Conservation (phyloP, 2,888 invertebrate genomes). For the Latrodectus elegans region DNA sequence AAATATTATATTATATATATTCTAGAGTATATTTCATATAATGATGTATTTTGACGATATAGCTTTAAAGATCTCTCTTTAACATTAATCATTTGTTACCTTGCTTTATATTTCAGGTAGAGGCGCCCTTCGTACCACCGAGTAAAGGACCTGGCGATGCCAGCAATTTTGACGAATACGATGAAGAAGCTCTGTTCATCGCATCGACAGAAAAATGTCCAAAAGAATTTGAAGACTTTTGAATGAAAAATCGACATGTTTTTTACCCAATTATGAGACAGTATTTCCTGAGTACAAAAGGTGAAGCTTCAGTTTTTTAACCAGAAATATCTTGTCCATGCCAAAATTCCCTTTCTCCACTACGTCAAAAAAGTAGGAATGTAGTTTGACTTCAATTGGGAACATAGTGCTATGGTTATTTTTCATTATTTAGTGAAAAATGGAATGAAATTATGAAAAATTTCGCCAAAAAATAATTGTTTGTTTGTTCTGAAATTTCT, state of each 20-base stretch:
- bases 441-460: no score
- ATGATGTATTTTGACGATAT: not conserved
- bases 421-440: no score
- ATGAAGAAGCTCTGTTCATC: constrained; percentile 71
- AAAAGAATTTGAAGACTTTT: constrained; percentile 72
- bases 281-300: not conserved
- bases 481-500: no score
- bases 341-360: no score
- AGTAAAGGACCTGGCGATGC: constrained; percentile 72
- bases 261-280: not conserved
- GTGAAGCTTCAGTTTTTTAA: not conserved
- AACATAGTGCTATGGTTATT: no score
- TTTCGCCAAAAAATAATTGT: no score
- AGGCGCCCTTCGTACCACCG: constrained; percentile 72
- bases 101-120: constrained; percentile 48
- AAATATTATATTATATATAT: no score
- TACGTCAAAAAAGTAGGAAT: no score
- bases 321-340: no score
- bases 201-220: constrained; percentile 71
- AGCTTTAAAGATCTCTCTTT: no score
- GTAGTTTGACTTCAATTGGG: no score
- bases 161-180: constrained; percentile 72
- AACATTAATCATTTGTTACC: not conserved
- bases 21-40: no score
- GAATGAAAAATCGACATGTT: constrained; percentile 13